These are phyloP conservation scores for Amphilophus citrinellus DNA, from an alignment of 2,113 vertebrate species.

Conservation along the genomic window DNA sequence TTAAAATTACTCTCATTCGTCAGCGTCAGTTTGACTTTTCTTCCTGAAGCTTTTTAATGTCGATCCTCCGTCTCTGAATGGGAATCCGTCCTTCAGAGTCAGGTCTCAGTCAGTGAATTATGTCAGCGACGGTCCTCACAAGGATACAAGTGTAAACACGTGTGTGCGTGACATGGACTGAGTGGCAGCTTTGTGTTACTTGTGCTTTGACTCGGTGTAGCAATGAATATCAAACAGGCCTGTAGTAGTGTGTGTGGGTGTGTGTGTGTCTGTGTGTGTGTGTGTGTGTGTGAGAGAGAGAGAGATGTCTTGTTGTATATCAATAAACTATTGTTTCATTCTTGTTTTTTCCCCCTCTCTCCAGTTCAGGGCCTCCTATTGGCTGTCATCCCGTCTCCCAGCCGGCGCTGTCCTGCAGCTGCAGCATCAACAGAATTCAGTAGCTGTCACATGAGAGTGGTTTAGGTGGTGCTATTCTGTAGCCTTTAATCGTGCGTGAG, in stretches of 20 bases:
- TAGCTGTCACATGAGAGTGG: background rate
- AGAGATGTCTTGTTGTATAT: conserved; percentile 17
- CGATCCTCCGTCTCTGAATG: background rate
- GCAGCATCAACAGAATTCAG: background rate
- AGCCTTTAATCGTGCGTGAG: background rate
- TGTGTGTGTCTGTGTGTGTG: background rate
- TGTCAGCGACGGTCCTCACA: background rate
- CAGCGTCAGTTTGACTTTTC: background rate
- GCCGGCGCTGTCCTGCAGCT: background rate
- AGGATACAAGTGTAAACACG: too few relatives aligned
- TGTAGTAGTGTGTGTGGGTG: background rate
- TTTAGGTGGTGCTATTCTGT: background rate
- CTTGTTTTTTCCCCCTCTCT: conserved; percentile 24
- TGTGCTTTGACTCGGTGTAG: conserved; percentile 25
- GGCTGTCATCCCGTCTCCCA: conserved; percentile 29
- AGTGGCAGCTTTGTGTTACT: conserved; percentile 59
- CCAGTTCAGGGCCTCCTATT: conserved; percentile 32
- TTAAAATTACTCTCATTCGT: background rate
- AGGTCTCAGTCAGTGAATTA: background rate
- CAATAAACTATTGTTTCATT: conserved; percentile 64
- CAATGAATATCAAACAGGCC: conserved; percentile 65
- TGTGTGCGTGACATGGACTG: conserved; percentile 9
- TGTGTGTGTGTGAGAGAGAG: background rate
- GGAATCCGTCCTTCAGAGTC: background rate
- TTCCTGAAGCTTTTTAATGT: background rate